These are phyloP conservation scores for Oreotrochilus melanogaster DNA, from an alignment of 2,113 vertebrate species.

Conservation along the genomic window DNA sequence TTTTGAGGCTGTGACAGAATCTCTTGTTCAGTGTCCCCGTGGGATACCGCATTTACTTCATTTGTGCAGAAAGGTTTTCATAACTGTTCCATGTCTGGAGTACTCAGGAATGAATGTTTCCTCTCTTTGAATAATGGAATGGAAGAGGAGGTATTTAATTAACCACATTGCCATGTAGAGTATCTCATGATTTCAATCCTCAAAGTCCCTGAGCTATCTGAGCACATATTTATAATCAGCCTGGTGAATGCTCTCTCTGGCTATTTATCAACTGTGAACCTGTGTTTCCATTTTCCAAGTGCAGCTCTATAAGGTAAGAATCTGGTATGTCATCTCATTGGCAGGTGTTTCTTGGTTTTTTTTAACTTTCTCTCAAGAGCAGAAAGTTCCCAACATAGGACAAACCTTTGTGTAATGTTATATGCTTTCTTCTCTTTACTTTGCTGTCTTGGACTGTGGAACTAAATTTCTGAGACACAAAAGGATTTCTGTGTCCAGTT, in stretches of 20 bases:
- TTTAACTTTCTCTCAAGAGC: neutral
- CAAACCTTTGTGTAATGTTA: neutral
- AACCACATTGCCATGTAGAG: neutral
- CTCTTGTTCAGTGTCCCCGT: neutral
- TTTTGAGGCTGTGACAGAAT: neutral
- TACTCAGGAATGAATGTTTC: conserved; percentile 7
- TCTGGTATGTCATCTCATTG: neutral
- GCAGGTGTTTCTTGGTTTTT: neutral
- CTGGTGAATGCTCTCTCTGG: neutral
- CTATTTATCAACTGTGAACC: neutral
- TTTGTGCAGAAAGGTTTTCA: conserved; percentile 22
- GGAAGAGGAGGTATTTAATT: neutral
- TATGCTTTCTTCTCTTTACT: neutral
- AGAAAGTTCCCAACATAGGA: neutral
- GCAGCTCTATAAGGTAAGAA: neutral
- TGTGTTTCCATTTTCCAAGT: conserved; percentile 26
- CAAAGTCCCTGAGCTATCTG: conserved; percentile 20
- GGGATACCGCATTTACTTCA: neutral
- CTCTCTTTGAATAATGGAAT: conserved; percentile 18
- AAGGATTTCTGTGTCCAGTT: neutral
- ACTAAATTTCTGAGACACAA: neutral
- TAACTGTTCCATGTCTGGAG: neutral
- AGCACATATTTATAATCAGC: conserved; percentile 21
- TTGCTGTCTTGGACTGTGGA: neutral
- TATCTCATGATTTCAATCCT: conserved; percentile 39